Percentiles rank a stretch among this genome's conserved stretches.
These are phyloP conservation scores for Synergus itoensis DNA, from an alignment of 2,888 invertebrate genomes.

Conservation along the genomic window DNA sequence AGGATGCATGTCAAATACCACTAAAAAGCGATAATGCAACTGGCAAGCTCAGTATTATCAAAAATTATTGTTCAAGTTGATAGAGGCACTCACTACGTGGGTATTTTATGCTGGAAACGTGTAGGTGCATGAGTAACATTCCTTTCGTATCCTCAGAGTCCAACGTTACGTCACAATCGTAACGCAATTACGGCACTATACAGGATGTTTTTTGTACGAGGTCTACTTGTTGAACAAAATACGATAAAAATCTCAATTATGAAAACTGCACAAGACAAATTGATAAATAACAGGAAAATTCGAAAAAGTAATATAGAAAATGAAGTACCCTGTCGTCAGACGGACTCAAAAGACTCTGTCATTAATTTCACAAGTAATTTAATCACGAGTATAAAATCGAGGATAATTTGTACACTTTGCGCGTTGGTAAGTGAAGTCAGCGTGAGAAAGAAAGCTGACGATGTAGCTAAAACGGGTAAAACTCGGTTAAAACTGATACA, in stretches of 20 bases:
- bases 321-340: background rate
- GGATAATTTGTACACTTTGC: background rate
- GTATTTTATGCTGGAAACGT: slow-evolving; percentile 36
- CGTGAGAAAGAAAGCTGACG: slow-evolving; percentile 42
- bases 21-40: background rate
- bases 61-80: slow-evolving; percentile 22
- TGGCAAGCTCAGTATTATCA: background rate
- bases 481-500: slow-evolving; percentile 40
- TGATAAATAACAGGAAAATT: background rate
- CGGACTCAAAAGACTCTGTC: background rate
- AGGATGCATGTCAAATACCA: background rate
- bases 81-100: slow-evolving; percentile 22
- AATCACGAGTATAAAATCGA: background rate
- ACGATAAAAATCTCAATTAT: background rate
- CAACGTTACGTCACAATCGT: slow-evolving; percentile 38
- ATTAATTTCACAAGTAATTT: background rate
- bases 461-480: slow-evolving; percentile 41
- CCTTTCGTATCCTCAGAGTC: slow-evolving; percentile 39
- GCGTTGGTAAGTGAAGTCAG: slow-evolving; percentile 11
- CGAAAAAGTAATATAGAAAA: background rate
- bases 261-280: background rate
- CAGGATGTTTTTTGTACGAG: slow-evolving; percentile 36
- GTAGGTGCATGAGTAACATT: slow-evolving; percentile 40
- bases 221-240: background rate
- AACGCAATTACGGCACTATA: slow-evolving; percentile 29